Conservation (phyloP, 1,140 invertebrate genomes). For the Drosophila pachea region DNA sequence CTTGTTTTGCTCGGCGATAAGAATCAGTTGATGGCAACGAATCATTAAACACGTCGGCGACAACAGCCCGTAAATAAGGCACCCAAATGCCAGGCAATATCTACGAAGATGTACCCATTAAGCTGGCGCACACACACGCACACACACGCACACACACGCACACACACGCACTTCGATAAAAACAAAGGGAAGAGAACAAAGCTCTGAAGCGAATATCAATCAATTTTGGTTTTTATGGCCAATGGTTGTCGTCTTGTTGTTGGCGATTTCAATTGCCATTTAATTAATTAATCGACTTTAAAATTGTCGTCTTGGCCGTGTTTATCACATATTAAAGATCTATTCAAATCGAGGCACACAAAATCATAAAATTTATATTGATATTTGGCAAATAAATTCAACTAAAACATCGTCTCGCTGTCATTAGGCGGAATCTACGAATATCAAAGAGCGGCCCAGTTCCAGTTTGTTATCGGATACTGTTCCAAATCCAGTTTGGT, state of each 20-base stretch:
- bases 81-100: slow-evolving; percentile 4
- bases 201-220: slow-evolving; percentile 51
- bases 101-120: slow-evolving; percentile 57
- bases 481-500: slow-evolving; percentile 44
- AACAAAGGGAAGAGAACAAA: slow-evolving; percentile 7
- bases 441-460: slow-evolving; percentile 22
- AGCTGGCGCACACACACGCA: slow-evolving; percentile 26
- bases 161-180: too few species aligned
- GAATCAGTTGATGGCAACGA: not conserved
- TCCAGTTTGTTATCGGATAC: slow-evolving; percentile 27
- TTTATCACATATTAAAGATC: slow-evolving; percentile 74
- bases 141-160: slow-evolving; percentile 12
- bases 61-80: slow-evolving; percentile 42
- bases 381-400: slow-evolving; percentile 71
- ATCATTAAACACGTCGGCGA: slow-evolving; percentile 12
- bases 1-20: not conserved
- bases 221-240: slow-evolving; percentile 65
- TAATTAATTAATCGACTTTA: slow-evolving; percentile 76
- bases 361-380: slow-evolving; percentile 64
- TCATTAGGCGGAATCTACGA: slow-evolving; percentile 18
- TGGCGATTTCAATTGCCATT: slow-evolving; percentile 68
- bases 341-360: slow-evolving; percentile 52
- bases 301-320: slow-evolving; percentile 64
- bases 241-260: slow-evolving; percentile 25
- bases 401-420: slow-evolving; percentile 51